phyloP scores from a whole-genome alignment of 2,888 invertebrate species.

The Lasius platythorax region DNA sequence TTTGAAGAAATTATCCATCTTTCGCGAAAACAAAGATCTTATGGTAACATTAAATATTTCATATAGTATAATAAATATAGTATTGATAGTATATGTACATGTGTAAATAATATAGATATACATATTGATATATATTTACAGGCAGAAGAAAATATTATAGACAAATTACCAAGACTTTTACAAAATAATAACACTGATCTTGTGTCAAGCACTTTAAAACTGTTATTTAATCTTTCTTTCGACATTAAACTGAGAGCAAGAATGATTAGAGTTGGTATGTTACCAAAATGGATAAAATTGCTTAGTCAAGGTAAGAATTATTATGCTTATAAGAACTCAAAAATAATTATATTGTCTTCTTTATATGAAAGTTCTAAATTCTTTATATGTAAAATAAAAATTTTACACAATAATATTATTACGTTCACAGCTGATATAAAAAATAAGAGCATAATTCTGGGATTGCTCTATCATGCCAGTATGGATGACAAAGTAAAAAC shows the following conservation, averaged over 20 bases:
- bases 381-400: not conserved
- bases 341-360: not conserved
- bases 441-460: slow-evolving; percentile 92
- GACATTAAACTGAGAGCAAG: slow-evolving; percentile 94
- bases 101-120: slow-evolving; percentile 7
- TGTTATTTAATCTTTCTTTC: slow-evolving; percentile 98
- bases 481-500: slow-evolving; percentile 97
- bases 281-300: slow-evolving; percentile 96
- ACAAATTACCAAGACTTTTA: slow-evolving; percentile 94
- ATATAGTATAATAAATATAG: not conserved
- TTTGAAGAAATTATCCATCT: slow-evolving; percentile 97
- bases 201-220: slow-evolving; percentile 93
- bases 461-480: slow-evolving; percentile 96
- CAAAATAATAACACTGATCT: slow-evolving; percentile 89
- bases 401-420: slow-evolving; percentile 28
- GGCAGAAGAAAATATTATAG: slow-evolving; percentile 92
- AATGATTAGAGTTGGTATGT: slow-evolving; percentile 95
- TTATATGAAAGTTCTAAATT: not conserved
- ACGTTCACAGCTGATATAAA: slow-evolving; percentile 90
- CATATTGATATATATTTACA: slow-evolving; percentile 69
- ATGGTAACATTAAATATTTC: slow-evolving; percentile 88
- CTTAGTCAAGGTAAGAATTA: slow-evolving; percentile 89
- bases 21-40: slow-evolving; percentile 96
- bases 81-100: not conserved
- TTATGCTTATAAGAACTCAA: not conserved